Evolutionary conservation across 2,888 invertebrate species (phyloP).

Genomic region (Metallyticus violacea): DNA sequence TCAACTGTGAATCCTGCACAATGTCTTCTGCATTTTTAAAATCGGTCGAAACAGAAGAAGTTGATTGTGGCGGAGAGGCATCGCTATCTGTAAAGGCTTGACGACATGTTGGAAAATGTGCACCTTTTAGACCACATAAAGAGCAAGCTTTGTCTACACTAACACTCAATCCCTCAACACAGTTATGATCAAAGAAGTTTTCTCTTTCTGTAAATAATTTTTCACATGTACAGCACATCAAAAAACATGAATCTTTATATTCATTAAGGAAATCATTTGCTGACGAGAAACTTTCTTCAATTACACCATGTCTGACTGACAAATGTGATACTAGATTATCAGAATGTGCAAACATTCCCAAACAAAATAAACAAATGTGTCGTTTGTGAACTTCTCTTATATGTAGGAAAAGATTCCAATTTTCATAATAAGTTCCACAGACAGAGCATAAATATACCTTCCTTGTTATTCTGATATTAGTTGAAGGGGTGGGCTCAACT

Average conservation of each 20-base stretch:
- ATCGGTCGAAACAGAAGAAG: neutral
- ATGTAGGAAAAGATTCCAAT: slow-evolving; percentile 81
- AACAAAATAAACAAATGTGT: slow-evolving; percentile 78
- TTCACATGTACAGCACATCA: slow-evolving; percentile 80
- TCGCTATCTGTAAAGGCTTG: slow-evolving; percentile 19
- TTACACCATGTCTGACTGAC: slow-evolving; percentile 72
- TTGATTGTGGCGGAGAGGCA: neutral
- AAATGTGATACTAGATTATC: slow-evolving; percentile 77
- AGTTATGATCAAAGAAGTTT: slow-evolving; percentile 73
- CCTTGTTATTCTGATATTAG: slow-evolving; percentile 64
- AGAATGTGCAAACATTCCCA: slow-evolving; percentile 77
- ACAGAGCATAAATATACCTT: slow-evolving; percentile 80
- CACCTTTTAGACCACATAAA: slow-evolving; percentile 44
- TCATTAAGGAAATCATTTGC: slow-evolving; percentile 65
- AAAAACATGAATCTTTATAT: slow-evolving; percentile 66
- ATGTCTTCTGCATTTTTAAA: neutral
- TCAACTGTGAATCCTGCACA: neutral
- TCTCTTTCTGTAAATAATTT: slow-evolving; percentile 73
- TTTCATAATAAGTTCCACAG: slow-evolving; percentile 80
- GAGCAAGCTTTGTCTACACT: slow-evolving; percentile 40
- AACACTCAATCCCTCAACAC: slow-evolving; percentile 40
- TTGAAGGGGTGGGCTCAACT: slow-evolving; percentile 46
- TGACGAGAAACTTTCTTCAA: slow-evolving; percentile 64
- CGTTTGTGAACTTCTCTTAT: slow-evolving; percentile 80
- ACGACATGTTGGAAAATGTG: slow-evolving; percentile 45